phyloP scores from a whole-genome alignment of 2,797 vertebrate genomes.

The Glyptemys insculpta region DNA sequence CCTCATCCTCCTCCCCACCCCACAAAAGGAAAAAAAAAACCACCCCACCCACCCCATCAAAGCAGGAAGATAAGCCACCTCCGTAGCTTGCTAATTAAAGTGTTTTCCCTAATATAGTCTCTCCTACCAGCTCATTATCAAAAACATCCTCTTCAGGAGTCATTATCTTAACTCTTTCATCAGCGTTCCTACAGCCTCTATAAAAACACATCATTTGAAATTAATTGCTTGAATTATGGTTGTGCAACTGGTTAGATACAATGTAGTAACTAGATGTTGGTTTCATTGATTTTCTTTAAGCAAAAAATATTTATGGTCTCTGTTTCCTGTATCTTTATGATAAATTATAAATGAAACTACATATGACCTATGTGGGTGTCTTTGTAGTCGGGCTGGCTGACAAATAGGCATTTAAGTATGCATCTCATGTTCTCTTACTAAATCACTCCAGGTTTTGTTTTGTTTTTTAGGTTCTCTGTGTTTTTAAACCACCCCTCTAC shows the following conservation, averaged over 20 bases:
- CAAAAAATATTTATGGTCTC: neutral
- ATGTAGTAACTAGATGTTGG: neutral
- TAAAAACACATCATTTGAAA: neutral
- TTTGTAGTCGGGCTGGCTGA: neutral
- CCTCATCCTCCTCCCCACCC: neutral
- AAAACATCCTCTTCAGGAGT: neutral
- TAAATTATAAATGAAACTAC: neutral
- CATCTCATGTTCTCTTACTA: neutral
- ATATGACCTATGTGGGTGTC: neutral
- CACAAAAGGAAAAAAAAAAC: neutral
- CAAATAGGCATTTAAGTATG: neutral
- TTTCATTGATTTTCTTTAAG: neutral
- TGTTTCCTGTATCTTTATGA: neutral
- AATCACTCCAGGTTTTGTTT: neutral
- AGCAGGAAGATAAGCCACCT: neutral
- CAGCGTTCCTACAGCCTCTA: neutral
- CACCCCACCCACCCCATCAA: neutral
- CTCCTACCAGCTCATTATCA: neutral
- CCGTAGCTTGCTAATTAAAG: neutral
- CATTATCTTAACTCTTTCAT: neutral
- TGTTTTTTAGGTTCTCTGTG: neutral
- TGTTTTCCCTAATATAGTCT: neutral
- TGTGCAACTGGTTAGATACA: neutral
- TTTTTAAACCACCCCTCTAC: neutral
- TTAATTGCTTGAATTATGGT: neutral